Base-by-base conservation (phyloP, 2,113 vertebrate species). In the Tretioscincus oriximinensis region DNA sequence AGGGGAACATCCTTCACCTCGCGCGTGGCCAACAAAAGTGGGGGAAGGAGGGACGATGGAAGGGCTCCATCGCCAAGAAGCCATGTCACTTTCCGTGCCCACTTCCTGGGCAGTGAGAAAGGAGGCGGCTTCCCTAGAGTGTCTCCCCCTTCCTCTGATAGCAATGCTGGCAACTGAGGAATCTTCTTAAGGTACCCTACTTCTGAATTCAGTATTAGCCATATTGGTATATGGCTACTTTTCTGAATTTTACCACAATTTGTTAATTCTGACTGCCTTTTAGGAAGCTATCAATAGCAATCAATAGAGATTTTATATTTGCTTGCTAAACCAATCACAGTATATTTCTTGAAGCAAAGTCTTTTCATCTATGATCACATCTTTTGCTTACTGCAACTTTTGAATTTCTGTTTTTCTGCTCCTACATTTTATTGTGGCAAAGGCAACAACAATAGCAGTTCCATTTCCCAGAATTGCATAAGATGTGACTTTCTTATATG, bases 391-490 rank as follows among this genome's bases (percentile, higher is more conserved):
- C 49, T 61, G 35, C 7, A 60, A 76, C 29, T 47, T n/a, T 60
- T 9, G 51, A 61, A 26, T n/a, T 78, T 60, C 68, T 69, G 26
- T 7, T 61, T 35, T 69, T 21, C 35, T 75, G 45, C 24, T 24
- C 54, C 51, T 22, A 9, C 24, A 5, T 61, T 58, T 24, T 9
- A 41, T 12, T 68, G 22, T 7, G 54, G 8, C 16, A 29, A 65
- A 63, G 64, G 45, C 45, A 47, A 24, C 29, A 74, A 14, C 12
- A 35, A 29, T 66, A 49, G 21, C 47, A 54, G 51, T 61, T 29
- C 20, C 22, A 1, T 84, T 86, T 85, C 75, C 60, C 47, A 77
- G 35, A 67, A 58, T 68, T 88, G 45, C n/a, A 16, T 45, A 75
- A 78, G 10, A 29, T 51, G 81, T 51, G 10, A 28, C 26, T 68